Evolutionary conservation across 2,888 invertebrate genomes (phyloP).

Genomic region (Eristalis pertinax): DNA sequence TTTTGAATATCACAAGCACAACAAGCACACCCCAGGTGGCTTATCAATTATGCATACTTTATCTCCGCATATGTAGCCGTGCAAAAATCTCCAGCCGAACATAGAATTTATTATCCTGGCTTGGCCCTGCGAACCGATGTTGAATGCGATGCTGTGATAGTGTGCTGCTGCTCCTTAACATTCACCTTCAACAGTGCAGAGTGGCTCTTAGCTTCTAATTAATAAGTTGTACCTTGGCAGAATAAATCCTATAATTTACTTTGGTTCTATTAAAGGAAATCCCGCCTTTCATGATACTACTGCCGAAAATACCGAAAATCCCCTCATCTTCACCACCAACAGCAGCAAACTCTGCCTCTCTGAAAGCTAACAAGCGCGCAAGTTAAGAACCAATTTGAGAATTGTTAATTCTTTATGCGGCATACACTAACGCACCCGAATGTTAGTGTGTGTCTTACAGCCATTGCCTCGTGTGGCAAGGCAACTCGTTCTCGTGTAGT

Average conservation of each 20-base stretch:
- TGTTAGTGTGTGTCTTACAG: background rate
- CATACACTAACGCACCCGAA: slow-evolving; percentile 52
- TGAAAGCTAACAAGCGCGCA: slow-evolving; percentile 44
- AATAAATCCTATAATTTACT: slow-evolving; percentile 66
- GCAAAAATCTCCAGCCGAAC: slow-evolving; percentile 24
- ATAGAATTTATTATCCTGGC: slow-evolving; percentile 40
- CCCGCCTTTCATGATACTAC: slow-evolving; percentile 44
- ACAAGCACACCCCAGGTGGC: slow-evolving; percentile 16
- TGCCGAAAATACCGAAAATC: slow-evolving; percentile 11
- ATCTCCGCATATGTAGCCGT: slow-evolving; percentile 32
- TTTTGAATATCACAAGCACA: slow-evolving; percentile 27
- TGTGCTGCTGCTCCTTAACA: slow-evolving; percentile 24
- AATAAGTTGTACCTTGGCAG: slow-evolving; percentile 56
- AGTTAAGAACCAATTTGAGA: slow-evolving; percentile 58
- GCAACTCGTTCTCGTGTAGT: slow-evolving; percentile 2
- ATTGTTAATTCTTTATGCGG: slow-evolving; percentile 59
- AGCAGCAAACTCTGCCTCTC: background rate
- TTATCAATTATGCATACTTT: slow-evolving; percentile 60
- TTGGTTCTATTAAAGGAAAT: slow-evolving; percentile 48
- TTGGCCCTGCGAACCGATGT: background rate
- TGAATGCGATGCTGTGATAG: slow-evolving; percentile 1
- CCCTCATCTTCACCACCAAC: background rate
- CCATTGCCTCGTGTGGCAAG: slow-evolving; percentile 22
- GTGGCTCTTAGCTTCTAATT: slow-evolving; percentile 44
- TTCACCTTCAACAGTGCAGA: slow-evolving; percentile 9